These are phyloP conservation scores for Notolabrus celidotus DNA, from an alignment of 2,797 vertebrate species.

Conservation along the genomic window DNA sequence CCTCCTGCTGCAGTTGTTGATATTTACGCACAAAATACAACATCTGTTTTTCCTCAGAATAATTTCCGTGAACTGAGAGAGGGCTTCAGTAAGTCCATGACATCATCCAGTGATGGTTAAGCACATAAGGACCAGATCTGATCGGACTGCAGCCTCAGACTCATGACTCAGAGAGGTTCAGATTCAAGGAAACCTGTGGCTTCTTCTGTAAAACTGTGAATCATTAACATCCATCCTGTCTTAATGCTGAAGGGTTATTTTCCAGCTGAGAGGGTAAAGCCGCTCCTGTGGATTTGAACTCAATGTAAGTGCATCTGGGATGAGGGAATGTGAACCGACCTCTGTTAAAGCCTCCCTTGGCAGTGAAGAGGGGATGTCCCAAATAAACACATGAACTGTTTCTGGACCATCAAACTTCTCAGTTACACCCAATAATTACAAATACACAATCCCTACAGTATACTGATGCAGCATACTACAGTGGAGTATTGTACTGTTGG, in stretches of 20 bases:
- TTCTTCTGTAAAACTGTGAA: constrained; percentile 4
- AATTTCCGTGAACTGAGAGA: constrained; percentile 4
- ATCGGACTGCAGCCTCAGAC: neutral
- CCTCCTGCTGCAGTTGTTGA: constrained; percentile 39
- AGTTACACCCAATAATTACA: constrained; percentile 66
- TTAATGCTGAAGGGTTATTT: constrained; percentile 8
- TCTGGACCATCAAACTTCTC: constrained; percentile 45
- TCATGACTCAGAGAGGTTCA: neutral
- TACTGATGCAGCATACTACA: neutral
- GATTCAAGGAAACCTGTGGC: constrained; percentile 12
- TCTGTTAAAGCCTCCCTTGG: constrained; percentile 47
- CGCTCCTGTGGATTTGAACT: constrained; percentile 34
- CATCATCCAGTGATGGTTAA: constrained; percentile 34
- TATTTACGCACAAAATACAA: constrained; percentile 46
- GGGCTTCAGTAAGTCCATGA: constrained; percentile 24
- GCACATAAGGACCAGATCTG: constrained; percentile 17
- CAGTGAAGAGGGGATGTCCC: constrained; percentile 39
- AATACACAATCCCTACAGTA: constrained; percentile 52
- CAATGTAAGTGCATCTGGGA: constrained; percentile 38
- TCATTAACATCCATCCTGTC: neutral
- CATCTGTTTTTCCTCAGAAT: constrained; percentile 50
- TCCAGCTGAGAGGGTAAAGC: constrained; percentile 34
- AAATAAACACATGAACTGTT: constrained; percentile 38
- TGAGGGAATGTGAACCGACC: constrained; percentile 49
- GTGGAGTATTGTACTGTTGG: constrained; percentile 26